Percentiles rank a stretch among this genome's conserved stretches.
Conservation (phyloP, 2,113 vertebrate genomes). For the Hyperopisus bebe region DNA sequence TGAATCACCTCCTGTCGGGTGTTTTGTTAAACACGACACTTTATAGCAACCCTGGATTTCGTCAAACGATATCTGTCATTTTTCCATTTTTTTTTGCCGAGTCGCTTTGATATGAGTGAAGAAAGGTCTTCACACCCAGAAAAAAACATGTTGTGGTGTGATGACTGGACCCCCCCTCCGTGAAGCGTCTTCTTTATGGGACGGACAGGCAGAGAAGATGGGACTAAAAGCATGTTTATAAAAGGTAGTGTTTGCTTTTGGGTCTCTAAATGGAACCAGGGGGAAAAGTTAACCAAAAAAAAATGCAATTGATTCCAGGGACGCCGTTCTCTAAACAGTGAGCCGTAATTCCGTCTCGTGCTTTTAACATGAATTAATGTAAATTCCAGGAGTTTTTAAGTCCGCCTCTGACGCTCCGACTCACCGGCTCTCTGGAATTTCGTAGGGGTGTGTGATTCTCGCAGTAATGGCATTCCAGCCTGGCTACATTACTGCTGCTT, state of each 20-base stretch:
- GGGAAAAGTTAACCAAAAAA: constrained; percentile 23
- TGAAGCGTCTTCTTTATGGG: constrained; percentile 57
- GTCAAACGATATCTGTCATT: not conserved
- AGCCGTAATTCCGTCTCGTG: constrained; percentile 55
- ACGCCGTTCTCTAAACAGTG: constrained; percentile 55
- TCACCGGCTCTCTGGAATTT: constrained; percentile 57
- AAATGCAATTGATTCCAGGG: constrained; percentile 41
- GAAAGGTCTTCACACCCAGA: not conserved
- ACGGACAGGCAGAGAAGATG: constrained; percentile 34
- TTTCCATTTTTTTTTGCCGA: not conserved
- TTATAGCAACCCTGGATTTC: not conserved
- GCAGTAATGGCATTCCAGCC: constrained; percentile 62
- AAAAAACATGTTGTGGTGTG: constrained; percentile 25
- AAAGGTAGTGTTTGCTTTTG: constrained; percentile 60
- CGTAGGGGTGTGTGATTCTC: constrained; percentile 60
- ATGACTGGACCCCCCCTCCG: constrained; percentile 34
- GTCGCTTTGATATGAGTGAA: not conserved
- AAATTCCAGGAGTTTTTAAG: constrained; percentile 61
- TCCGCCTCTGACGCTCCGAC: constrained; percentile 50
- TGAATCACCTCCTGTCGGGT: not conserved
- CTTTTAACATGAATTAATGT: constrained; percentile 65
- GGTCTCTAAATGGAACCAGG: constrained; percentile 50
- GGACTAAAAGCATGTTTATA: constrained; percentile 56
- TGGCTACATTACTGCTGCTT: constrained; percentile 54
- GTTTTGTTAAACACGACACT: not conserved